These are phyloP conservation scores for Phenacoccus solenopsis DNA, from an alignment of 1,140 invertebrate genomes.

Conservation along the genomic window DNA sequence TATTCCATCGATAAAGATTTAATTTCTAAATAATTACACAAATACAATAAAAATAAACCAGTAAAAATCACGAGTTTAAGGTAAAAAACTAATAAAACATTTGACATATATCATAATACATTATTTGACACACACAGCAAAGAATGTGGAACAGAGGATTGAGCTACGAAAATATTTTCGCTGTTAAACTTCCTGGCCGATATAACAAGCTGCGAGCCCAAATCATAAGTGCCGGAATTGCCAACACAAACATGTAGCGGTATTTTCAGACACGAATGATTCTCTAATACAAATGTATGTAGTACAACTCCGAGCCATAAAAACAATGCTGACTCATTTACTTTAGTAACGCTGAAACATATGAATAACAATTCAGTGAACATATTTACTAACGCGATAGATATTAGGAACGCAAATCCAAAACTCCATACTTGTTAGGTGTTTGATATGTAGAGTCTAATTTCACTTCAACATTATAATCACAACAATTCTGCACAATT, in stretches of 20 bases:
- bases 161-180: neutral
- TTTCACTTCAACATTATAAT: constrained; percentile 27
- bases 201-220: neutral
- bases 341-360: neutral
- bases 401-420: neutral
- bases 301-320: neutral
- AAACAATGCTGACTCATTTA: neutral
- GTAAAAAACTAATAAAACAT: neutral
- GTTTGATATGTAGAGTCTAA: constrained; percentile 17
- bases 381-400: too few species aligned
- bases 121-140: neutral
- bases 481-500: constrained; percentile 23
- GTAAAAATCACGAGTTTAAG: neutral
- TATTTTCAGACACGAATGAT: neutral
- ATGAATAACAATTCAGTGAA: neutral
- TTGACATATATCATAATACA: neutral
- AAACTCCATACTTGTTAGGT: neutral
- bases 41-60: neutral
- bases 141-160: neutral
- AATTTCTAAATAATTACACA: neutral
- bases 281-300: neutral
- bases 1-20: too few species aligned
- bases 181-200: neutral
- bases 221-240: neutral
- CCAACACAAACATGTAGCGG: neutral